A percentile compares a stretch with the other conserved stretches of the same genome.
phyloP scores from a whole-genome alignment of 2,797 vertebrate genomes.

The Rhinoraja longicauda region DNA sequence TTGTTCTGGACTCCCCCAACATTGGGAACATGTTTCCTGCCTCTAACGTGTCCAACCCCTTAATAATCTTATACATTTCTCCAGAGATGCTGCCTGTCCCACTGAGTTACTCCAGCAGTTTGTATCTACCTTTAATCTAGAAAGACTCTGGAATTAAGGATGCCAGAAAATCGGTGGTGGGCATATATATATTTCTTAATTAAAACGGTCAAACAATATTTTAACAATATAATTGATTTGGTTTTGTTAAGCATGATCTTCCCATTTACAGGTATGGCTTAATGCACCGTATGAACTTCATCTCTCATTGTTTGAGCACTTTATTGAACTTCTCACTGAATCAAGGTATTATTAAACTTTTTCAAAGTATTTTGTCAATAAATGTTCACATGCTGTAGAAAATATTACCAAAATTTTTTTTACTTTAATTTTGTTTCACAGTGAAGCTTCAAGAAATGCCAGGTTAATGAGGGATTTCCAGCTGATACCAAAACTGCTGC shows the following conservation, averaged over 20 bases:
- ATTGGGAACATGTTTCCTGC: no score
- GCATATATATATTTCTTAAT: not conserved
- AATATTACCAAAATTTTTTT: not conserved
- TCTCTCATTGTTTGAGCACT: conserved; percentile 94
- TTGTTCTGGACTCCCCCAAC: no score
- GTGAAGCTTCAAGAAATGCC: conserved; percentile 89
- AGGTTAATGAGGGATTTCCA: conserved; percentile 93
- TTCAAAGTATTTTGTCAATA: not conserved
- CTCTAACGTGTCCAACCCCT: no score
- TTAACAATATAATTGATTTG: not conserved
- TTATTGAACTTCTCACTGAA: conserved; percentile 93
- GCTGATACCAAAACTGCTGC: conserved; percentile 82
- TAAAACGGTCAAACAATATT: not conserved
- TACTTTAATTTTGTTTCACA: conserved; percentile 50
- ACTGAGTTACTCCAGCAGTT: no score
- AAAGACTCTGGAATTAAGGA: no score
- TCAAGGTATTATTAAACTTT: conserved; percentile 69
- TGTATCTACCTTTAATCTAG: no score
- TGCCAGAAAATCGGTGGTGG: no score
- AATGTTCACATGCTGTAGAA: not conserved
- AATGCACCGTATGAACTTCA: conserved; percentile 97
- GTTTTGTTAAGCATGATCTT: not conserved
- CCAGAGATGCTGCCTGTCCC: no score
- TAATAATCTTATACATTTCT: no score
- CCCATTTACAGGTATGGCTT: conserved; percentile 82